Evolutionary conservation across 1,140 invertebrate genomes (phyloP), one percentile per base, ranked within the genome.

Genomic region (Drosophila sp.): DNA sequence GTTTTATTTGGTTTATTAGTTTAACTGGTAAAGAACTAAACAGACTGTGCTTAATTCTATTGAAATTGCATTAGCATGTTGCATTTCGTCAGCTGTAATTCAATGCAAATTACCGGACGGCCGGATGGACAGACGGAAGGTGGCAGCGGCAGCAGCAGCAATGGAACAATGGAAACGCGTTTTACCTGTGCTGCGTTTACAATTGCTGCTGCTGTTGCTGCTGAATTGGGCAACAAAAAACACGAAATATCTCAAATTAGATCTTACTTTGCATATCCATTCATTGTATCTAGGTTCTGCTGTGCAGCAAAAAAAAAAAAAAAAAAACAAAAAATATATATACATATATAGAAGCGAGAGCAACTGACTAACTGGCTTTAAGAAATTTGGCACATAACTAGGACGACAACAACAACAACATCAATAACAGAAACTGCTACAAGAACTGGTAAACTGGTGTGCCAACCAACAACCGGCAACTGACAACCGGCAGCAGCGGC

Each of bases 321-420:
- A 38, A 25, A 27, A 33, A 25, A 7, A 41, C 63, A 27, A 25
- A 23, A 27, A 35, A 6, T 35, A 6, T 35, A 35, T 35, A 8
- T 35, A 38, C 11, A 38, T 33, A 33, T 29, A 27, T 23, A 60
- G 56, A 72, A 81, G 75, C 67, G 29, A 61, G 65, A 67, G 50
- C 74, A 66, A 81, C 27, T 50, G 30, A 79, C 78, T 86, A 76
- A 86, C 84, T 86, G 79, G 83, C 85, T 72, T 67, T 65, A 68
- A 83, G 76, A 86, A 86, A 86, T 86, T 86, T 89, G 83, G 83
- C 83, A 76, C 67, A 83, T 86, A 86, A 86, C 82, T 86, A 86
- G 82, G 82, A 86, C 82, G 75, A 83, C 79, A 76, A 79, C 73
- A 68, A 68, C 76, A 54, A 55, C 41, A 68, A 69, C 41, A 55